Conservation (phyloP, 2,113 vertebrate species). For the Lathamus discolor region DNA sequence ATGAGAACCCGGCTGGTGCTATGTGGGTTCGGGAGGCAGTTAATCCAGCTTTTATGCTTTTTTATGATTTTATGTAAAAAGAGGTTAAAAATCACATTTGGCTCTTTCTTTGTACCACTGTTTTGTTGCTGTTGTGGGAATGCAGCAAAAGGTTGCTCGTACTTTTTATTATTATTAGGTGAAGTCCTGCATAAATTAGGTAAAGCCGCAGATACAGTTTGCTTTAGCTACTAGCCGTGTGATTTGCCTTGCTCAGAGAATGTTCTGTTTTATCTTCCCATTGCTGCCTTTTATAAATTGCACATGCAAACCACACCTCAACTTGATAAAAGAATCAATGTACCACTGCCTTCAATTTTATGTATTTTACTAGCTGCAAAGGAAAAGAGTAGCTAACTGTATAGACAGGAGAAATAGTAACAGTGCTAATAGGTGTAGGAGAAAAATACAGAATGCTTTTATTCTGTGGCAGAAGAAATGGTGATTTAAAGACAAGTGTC, state of each 20-base stretch:
- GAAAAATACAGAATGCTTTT: constrained; percentile 2
- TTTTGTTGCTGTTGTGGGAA: constrained; percentile 72
- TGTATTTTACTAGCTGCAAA: background rate
- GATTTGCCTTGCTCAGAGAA: constrained; percentile 11
- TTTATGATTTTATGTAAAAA: constrained; percentile 82
- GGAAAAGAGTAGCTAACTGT: background rate
- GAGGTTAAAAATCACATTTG: constrained; percentile 80
- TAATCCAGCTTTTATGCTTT: constrained; percentile 81
- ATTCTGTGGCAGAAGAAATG: background rate
- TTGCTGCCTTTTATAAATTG: constrained; percentile 24
- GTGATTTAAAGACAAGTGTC: background rate
- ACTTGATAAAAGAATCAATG: background rate
- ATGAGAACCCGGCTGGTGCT: constrained; percentile 82
- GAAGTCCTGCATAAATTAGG: constrained; percentile 57
- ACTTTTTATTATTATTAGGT: constrained; percentile 69
- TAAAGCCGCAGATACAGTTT: constrained; percentile 38
- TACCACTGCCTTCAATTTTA: background rate
- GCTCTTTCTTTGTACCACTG: constrained; percentile 69
- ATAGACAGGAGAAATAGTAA: background rate
- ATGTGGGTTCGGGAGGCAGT: constrained; percentile 74
- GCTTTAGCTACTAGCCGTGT: constrained; percentile 8
- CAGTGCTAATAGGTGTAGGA: background rate
- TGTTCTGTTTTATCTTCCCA: background rate
- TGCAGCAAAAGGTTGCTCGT: constrained; percentile 69
- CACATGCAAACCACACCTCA: background rate